Percentiles rank a stretch among this genome's conserved stretches.
Evolutionary conservation across 2,797 vertebrate species (phyloP).

Genomic region (Parambassis ranga): DNA sequence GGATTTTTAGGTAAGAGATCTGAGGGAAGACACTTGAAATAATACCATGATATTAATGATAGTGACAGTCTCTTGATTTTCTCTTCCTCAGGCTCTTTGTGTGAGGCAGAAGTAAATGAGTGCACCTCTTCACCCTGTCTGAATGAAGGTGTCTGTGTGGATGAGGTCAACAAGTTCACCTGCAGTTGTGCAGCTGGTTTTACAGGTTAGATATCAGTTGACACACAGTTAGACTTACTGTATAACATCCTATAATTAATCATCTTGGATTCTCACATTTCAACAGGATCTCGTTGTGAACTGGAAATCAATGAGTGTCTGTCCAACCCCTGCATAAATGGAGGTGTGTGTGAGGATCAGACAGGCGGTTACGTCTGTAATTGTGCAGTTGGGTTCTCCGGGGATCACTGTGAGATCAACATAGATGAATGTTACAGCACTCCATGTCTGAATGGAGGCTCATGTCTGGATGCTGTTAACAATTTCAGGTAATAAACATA

Average conservation of each 20-base stretch:
- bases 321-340: conserved; percentile 89
- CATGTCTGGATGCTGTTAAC: conserved; percentile 87
- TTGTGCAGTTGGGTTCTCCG: conserved; percentile 87
- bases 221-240: not conserved
- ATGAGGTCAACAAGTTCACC: conserved; percentile 84
- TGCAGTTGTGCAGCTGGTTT: conserved; percentile 88
- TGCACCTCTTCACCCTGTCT: conserved; percentile 90
- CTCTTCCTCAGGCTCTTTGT: conserved; percentile 86
- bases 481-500: conserved; percentile 88
- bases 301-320: conserved; percentile 91
- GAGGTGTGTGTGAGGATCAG: conserved; percentile 87
- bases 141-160: conserved; percentile 88
- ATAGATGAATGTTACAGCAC: conserved; percentile 90
- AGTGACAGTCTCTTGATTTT: no score
- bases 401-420: conserved; percentile 87
- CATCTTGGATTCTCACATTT: not conserved
- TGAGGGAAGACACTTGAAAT: no score
- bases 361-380: conserved; percentile 86
- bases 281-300: conserved; percentile 88
- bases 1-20: conserved; percentile 87
- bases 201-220: conserved; percentile 78
- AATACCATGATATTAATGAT: no score
- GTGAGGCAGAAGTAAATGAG: conserved; percentile 92
- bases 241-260: not conserved
- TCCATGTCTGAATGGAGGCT: conserved; percentile 92